Conservation (phyloP, 2,797 vertebrate species). For the Propithecus perrieri region DNA sequence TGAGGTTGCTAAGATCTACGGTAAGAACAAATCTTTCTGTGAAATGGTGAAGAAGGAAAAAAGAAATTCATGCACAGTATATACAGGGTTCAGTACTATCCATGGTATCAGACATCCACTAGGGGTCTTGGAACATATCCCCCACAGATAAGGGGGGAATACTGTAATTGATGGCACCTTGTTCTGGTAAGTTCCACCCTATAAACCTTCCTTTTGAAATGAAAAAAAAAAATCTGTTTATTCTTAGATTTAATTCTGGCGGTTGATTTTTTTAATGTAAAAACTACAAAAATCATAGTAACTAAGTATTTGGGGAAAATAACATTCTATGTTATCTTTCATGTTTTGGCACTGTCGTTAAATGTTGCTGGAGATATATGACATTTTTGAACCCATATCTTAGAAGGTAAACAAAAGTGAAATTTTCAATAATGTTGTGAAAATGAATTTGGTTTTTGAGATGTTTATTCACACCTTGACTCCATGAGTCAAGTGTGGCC, state of each 20-base stretch:
- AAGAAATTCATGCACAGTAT: background rate
- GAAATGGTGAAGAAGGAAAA: background rate
- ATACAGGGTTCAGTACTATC: background rate
- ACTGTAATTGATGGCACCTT: background rate
- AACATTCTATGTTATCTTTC: background rate
- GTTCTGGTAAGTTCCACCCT: background rate
- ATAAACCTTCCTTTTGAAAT: background rate
- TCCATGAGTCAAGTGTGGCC: background rate
- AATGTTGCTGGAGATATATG: background rate
- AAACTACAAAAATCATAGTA: background rate
- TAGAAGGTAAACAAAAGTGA: constrained; percentile 30
- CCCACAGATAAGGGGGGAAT: background rate
- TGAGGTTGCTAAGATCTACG: background rate
- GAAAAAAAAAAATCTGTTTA: background rate
- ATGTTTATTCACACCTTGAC: background rate
- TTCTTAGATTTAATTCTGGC: constrained; percentile 14
- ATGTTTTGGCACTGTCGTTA: background rate
- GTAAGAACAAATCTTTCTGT: background rate
- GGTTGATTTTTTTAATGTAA: background rate
- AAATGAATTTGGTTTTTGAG: constrained; percentile 21
- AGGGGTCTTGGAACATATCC: background rate
- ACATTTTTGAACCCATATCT: constrained; percentile 49
- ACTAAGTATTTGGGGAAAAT: background rate
- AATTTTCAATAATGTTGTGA: constrained; percentile 20
- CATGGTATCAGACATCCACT: background rate